These are phyloP conservation scores for Mionectes macconnelli DNA, from an alignment of 2,113 vertebrate species.

Conservation along the genomic window DNA sequence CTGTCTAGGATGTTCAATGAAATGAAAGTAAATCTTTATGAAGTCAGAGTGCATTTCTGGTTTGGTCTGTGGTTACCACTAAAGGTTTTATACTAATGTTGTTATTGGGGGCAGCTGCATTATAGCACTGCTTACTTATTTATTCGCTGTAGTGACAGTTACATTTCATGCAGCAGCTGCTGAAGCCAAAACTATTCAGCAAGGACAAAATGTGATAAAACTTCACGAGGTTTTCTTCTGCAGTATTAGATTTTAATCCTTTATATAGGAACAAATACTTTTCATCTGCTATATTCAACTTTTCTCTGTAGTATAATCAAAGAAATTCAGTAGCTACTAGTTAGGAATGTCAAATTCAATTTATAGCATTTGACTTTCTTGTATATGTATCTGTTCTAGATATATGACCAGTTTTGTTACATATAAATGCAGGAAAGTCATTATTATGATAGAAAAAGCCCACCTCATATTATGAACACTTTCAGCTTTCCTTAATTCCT, in stretches of 20 bases:
- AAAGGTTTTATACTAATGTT: constrained; percentile 66
- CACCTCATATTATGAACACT: neutral
- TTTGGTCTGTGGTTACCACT: constrained; percentile 41
- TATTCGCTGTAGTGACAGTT: constrained; percentile 74
- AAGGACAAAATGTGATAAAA: constrained; percentile 73
- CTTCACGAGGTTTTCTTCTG: constrained; percentile 65
- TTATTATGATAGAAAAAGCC: neutral
- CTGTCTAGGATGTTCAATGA: neutral
- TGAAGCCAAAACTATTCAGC: constrained; percentile 69
- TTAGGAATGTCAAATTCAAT: neutral
- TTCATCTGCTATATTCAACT: constrained; percentile 40
- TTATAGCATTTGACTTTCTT: neutral
- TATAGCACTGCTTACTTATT: constrained; percentile 64
- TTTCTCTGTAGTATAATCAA: neutral
- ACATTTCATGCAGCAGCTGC: constrained; percentile 74
- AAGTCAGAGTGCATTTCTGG: constrained; percentile 43
- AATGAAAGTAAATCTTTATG: constrained; percentile 6
- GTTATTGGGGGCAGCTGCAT: constrained; percentile 72
- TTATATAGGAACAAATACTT: constrained; percentile 58
- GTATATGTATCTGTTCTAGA: neutral
- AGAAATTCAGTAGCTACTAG: neutral
- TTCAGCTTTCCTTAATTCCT: neutral
- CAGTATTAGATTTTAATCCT: constrained; percentile 72
- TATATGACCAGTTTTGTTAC: neutral
- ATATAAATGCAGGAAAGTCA: neutral